Evolutionary conservation across 2,113 vertebrate species (phyloP).

Genomic region (Leiothrix lutea): DNA sequence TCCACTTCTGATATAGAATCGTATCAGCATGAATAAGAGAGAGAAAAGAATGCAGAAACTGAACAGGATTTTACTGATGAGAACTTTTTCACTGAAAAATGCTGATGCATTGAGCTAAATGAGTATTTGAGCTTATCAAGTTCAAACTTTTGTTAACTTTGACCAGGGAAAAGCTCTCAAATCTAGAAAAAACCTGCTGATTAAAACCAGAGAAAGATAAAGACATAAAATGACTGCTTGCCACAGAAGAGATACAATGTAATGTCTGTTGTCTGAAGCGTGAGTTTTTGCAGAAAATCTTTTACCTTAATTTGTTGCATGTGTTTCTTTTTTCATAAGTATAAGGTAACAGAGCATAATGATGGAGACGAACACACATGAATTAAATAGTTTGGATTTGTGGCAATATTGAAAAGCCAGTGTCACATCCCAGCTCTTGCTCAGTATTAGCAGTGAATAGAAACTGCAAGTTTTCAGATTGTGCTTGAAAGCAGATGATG

Average conservation of each 20-base stretch:
- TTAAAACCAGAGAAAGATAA: neutral
- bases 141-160: neutral
- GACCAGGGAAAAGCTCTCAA: neutral
- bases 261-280: neutral
- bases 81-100: neutral
- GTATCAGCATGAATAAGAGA: neutral
- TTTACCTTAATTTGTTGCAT: neutral
- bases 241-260: neutral
- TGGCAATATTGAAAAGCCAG: neutral
- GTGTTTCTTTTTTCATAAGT: neutral
- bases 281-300: neutral
- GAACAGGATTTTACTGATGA: neutral
- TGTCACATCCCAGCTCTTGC: neutral
- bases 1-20: neutral
- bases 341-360: neutral
- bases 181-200: neutral
- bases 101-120: neutral
- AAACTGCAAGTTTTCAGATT: neutral
- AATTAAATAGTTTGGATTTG: neutral
- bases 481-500: neutral
- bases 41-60: neutral
- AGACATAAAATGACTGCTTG: neutral
- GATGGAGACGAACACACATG: neutral
- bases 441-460: neutral
- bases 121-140: neutral